Evolutionary conservation across 2,888 invertebrate genomes (phyloP).

Genomic region (Xestia xanthographa): DNA sequence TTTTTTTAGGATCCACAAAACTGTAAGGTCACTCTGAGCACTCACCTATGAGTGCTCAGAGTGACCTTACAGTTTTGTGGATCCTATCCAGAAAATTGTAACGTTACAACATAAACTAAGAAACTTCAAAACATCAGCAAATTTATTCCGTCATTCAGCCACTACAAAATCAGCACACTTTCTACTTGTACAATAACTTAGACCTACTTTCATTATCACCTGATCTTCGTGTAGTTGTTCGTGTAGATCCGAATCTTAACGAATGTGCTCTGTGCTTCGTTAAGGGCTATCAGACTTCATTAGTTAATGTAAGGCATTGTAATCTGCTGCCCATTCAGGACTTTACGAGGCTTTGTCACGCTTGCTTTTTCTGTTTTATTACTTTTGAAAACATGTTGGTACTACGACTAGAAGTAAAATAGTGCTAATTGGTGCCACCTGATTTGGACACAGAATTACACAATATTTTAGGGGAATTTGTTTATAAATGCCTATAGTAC

Average conservation of each 20-base stretch:
- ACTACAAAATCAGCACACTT: constrained; percentile 6
- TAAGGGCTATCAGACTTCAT: constrained; percentile 59
- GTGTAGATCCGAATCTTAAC: constrained; percentile 60
- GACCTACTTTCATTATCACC: constrained; percentile 35
- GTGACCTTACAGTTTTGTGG: too few relatives aligned
- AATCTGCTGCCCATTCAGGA: constrained; percentile 33
- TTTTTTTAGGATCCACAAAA: too few relatives aligned
- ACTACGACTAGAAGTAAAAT: background rate
- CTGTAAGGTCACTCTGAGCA: too few relatives aligned
- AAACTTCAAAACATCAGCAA: background rate
- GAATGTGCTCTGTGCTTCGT: constrained; percentile 45
- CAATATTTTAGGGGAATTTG: background rate
- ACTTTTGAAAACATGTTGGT: background rate
- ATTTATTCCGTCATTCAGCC: background rate
- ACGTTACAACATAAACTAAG: too few relatives aligned
- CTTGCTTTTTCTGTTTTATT: constrained; percentile 6
- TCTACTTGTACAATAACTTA: background rate
- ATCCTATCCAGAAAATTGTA: too few relatives aligned
- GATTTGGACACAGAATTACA: background rate
- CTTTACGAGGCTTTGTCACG: constrained; percentile 61
- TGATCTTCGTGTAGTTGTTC: constrained; percentile 35
- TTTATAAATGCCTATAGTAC: background rate
- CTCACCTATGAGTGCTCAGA: too few relatives aligned
- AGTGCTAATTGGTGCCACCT: background rate
- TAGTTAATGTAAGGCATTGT: constrained; percentile 59